These are phyloP conservation scores for Idris sp. DNA, from an alignment of 1,140 invertebrate species.

Conservation along the genomic window DNA sequence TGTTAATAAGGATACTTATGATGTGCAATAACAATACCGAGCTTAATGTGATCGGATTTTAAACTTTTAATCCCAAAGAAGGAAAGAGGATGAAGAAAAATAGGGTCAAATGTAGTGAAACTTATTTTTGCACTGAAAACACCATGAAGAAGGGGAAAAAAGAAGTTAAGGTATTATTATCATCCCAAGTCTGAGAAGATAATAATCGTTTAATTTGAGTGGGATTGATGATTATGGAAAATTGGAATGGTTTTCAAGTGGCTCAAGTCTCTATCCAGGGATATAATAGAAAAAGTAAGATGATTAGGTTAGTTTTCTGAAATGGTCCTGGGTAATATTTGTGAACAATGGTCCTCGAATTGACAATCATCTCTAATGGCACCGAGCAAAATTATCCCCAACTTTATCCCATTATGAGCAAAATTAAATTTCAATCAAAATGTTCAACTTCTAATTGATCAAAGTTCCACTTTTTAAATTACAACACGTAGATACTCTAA, in stretches of 20 bases:
- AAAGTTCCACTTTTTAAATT: too few species aligned
- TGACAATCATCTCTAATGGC: too few species aligned
- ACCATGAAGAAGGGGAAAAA: too few species aligned
- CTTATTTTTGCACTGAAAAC: conserved; percentile 20
- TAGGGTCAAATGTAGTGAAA: conserved; percentile 17
- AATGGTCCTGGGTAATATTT: conserved; percentile 10
- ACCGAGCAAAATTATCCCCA: too few species aligned
- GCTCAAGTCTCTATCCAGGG: conserved; percentile 25
- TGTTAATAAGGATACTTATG: too few species aligned
- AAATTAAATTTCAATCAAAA: too few species aligned
- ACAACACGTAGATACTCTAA: too few species aligned
- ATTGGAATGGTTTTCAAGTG: conserved; percentile 11
- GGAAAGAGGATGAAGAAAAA: conserved; percentile 18
- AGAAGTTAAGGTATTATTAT: conserved; percentile 23
- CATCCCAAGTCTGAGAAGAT: conserved; percentile 14
- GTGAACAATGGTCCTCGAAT: conserved; percentile 11
- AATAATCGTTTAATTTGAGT: conserved; percentile 40
- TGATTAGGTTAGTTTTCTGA: conserved; percentile 16
- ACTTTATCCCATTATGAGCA: too few species aligned
- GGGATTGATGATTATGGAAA: conserved; percentile 24
- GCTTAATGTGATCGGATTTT: conserved; percentile 28
- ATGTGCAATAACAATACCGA: too few species aligned
- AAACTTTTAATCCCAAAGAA: conserved; percentile 38
- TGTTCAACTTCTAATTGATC: too few species aligned
- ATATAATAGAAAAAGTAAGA: conserved; percentile 31